Evolutionary conservation across 2,888 invertebrate genomes (phyloP).

Genomic region (Herminia tarsipennalis): DNA sequence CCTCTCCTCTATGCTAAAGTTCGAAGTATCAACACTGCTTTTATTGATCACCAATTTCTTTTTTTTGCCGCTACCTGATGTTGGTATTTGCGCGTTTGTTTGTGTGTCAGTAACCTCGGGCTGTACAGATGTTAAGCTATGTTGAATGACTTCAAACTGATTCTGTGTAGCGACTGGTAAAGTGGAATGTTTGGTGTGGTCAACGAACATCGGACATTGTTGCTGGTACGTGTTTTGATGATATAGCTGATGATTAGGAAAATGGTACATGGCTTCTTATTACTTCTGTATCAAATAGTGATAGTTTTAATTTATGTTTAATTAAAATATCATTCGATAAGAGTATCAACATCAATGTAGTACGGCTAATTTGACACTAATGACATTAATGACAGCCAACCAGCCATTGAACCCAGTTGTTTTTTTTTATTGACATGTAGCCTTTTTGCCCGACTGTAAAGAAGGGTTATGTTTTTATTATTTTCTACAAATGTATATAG

Average conservation of each 20-base stretch:
- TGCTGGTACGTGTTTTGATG: constrained; percentile 46
- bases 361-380: too few species aligned
- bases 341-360: too few species aligned
- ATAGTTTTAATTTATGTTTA: constrained; percentile 4
- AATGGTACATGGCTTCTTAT: constrained; percentile 42
- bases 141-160: constrained; percentile 23
- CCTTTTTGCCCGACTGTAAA: too few species aligned
- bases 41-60: constrained; percentile 26
- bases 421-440: too few species aligned
- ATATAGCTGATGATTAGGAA: constrained; percentile 64
- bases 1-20: constrained; percentile 71
- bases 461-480: too few species aligned
- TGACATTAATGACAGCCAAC: too few species aligned
- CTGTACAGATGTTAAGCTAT: constrained; percentile 18
- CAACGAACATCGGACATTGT: constrained; percentile 36
- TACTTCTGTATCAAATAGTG: constrained; percentile 3
- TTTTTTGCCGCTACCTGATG: constrained; percentile 13
- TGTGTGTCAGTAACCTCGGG: constrained; percentile 3
- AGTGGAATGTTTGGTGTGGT: constrained; percentile 24
- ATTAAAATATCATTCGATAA: background rate
- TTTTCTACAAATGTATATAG: too few species aligned
- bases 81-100: background rate
- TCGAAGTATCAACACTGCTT: constrained; percentile 56
- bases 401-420: too few species aligned
- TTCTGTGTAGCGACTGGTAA: background rate